phyloP scores from a whole-genome alignment of 2,888 invertebrate species.

The Rhagophthalmus giganteus region DNA sequence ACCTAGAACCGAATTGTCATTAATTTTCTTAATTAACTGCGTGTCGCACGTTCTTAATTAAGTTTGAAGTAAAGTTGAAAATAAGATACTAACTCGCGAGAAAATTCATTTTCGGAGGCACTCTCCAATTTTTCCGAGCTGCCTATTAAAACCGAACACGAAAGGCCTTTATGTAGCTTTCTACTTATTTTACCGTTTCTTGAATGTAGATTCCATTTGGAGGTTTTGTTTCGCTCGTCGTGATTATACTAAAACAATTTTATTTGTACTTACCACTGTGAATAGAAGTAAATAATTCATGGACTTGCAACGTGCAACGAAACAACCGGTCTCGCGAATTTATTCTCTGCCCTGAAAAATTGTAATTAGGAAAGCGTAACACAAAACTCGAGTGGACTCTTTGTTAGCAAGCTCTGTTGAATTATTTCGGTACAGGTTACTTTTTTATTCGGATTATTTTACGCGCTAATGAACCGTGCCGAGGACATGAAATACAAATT shows the following conservation, averaged over 20 bases:
- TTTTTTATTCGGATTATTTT: too few relatives aligned
- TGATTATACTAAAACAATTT: constrained; percentile 5
- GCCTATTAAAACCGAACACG: neutral
- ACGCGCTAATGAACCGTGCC: too few relatives aligned
- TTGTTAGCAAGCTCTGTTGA: neutral
- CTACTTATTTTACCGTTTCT: constrained; percentile 2
- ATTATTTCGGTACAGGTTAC: neutral
- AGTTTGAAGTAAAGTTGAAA: constrained; percentile 21
- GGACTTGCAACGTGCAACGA: constrained; percentile 5
- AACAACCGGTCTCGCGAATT: neutral
- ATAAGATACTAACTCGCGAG: constrained; percentile 11
- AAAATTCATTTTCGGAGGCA: constrained; percentile 11
- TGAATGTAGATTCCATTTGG: constrained; percentile 9
- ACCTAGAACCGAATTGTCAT: constrained; percentile 30
- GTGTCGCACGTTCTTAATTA: constrained; percentile 33
- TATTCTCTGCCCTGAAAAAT: constrained; percentile 5
- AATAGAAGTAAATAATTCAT: constrained; percentile 12
- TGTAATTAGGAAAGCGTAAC: constrained; percentile 3
- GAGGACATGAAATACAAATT: too few relatives aligned
- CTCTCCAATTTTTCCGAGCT: constrained; percentile 2
- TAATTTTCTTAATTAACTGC: constrained; percentile 34
- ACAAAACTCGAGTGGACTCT: neutral
- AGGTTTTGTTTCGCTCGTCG: constrained; percentile 7
- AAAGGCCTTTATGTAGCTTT: neutral
- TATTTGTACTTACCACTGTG: constrained; percentile 6